Base-by-base conservation (phyloP, 2,113 vertebrate genomes). In the Nymphicus hollandicus region DNA sequence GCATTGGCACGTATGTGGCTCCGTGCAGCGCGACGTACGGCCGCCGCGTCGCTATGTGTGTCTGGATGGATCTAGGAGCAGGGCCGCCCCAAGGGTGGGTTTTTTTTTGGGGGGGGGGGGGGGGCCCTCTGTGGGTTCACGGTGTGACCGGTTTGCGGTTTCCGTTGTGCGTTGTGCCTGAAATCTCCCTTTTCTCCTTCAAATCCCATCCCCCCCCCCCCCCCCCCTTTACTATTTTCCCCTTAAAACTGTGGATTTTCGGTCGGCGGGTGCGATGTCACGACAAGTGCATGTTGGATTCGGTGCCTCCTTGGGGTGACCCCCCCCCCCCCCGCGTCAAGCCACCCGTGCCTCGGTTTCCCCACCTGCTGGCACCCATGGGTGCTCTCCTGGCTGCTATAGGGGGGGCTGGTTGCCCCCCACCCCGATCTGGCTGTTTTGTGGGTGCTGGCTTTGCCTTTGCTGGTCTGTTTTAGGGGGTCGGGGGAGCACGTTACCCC, bases 231-330 rank as follows among this genome's bases (percentile, higher is more conserved):
- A 23, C 44, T 39, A 33, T n/a, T 85, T 85, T 88, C 44, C 13
- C 50, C 39, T 35, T 53, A 58, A 58, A 68, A 70, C 17, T 13
- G 41, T n/a, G 83, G 64, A 43, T 69, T 82, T 64, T 50, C 2
- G 35, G 55, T 44, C 5, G 5, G 29, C 3, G 77, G 50, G 73
- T 2, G 4, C 7, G 11, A 35, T 81, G 69, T 84, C 74, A 81
- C 1, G 10, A 72, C 91, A 85, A 85, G 81, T 93, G 91, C 91
- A 93, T 85, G 93, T 66, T 76, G 91, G 66, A 91, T 82, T 19
- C 0, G 7, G 60, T 25, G 58, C 17, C 16, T n/a, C 49, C 77
- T 76, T 2, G 39, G 72, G 37, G 58, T 1, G 29, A 43, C 35
- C 16, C 20, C 71, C 86, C 33, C 56, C 72, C 70, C 65, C 65